Conservation (phyloP, 2,888 invertebrate species). For the Eilema caniola region DNA sequence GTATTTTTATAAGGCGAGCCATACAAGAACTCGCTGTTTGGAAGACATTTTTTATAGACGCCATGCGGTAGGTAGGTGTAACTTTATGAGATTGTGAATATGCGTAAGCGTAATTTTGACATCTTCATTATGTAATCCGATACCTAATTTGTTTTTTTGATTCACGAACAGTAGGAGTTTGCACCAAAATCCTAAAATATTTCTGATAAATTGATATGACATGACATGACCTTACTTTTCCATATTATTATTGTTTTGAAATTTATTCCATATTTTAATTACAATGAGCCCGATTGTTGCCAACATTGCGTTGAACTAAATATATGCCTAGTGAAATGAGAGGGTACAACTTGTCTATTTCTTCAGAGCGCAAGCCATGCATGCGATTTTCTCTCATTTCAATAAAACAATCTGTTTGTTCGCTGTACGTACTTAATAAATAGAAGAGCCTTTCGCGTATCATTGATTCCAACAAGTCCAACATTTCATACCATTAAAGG, state of each 20-base stretch:
- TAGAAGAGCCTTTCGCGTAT: constrained; percentile 16
- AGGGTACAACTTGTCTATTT: not conserved
- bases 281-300: not conserved
- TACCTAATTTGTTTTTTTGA: not conserved
- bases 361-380: not conserved
- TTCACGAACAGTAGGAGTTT: not conserved
- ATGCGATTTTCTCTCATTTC: not conserved
- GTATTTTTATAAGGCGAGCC: constrained; percentile 21
- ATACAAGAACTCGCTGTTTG: constrained; percentile 9
- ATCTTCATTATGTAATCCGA: not conserved
- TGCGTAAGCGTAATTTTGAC: not conserved
- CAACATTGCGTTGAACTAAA: not conserved
- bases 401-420: constrained; percentile 4
- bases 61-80: not conserved
- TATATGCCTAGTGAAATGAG: not conserved
- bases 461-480: constrained; percentile 37
- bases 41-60: not conserved
- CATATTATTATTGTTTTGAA: not conserved
- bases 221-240: not conserved
- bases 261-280: too few relatives aligned
- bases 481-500: constrained; percentile 38
- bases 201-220: not conserved
- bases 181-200: not conserved
- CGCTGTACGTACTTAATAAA: not conserved
- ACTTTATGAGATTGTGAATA: not conserved